phyloP scores from a whole-genome alignment of 35 echinoderm and acorn worm genomes.

The Stichopus chloronotus region DNA sequence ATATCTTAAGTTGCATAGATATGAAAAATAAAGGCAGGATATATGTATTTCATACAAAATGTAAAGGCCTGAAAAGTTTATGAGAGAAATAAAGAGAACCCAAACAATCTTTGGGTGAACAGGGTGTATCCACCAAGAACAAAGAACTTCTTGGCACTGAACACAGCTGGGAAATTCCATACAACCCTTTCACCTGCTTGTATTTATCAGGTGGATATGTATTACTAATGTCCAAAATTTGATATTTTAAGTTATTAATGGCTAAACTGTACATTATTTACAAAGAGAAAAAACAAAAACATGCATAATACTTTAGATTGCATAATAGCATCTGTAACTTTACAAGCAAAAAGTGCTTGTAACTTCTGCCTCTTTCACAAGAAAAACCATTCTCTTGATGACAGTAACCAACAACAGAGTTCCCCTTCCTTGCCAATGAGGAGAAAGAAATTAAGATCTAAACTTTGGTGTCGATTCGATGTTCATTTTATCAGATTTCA shows the following conservation, averaged over 20 bases:
- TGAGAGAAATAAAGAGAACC: not conserved
- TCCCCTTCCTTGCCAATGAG: too few species aligned
- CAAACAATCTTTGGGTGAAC: not conserved
- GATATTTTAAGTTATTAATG: not conserved
- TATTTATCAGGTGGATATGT: not conserved
- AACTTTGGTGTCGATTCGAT: too few species aligned
- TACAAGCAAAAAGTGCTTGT: too few species aligned
- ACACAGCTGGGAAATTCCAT: not conserved
- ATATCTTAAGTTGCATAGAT: not conserved
- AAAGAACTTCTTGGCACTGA: not conserved
- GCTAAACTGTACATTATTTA: not conserved
- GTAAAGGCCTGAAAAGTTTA: not conserved
- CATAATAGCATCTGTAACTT: too few species aligned
- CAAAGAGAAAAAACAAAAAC: not conserved
- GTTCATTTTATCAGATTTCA: too few species aligned
- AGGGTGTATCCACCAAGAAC: not conserved
- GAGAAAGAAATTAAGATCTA: too few species aligned
- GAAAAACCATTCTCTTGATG: too few species aligned
- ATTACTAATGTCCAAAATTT: not conserved
- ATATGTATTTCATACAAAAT: constrained; percentile 20
- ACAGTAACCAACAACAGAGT: too few species aligned
- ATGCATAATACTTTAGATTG: not conserved
- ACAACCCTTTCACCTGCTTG: not conserved
- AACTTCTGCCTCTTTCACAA: too few species aligned
- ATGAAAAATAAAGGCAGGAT: not conserved